These are phyloP conservation scores for Tenthredo amoena DNA, from an alignment of 2,888 invertebrate genomes.

Conservation along the genomic window DNA sequence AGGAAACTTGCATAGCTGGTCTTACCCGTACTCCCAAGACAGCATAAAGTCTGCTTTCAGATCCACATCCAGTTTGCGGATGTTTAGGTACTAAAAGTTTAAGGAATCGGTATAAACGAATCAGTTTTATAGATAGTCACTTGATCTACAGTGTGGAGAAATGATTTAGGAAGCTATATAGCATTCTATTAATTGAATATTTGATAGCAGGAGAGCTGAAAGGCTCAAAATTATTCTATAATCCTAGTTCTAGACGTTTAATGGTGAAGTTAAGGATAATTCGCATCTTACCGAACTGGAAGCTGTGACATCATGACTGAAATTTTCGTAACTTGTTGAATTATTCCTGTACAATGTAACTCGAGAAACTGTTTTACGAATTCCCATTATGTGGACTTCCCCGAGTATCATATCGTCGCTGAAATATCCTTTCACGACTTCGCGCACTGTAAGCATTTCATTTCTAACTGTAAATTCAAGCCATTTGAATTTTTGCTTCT, in stretches of 20 bases:
- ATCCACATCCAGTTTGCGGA: slow-evolving; percentile 62
- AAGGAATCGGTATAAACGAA: background rate
- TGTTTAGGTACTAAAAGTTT: slow-evolving; percentile 62
- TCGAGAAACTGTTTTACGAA: slow-evolving; percentile 64
- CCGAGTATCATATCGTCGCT: slow-evolving; percentile 65
- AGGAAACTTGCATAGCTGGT: background rate
- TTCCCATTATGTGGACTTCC: slow-evolving; percentile 71
- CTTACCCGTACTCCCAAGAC: slow-evolving; percentile 61
- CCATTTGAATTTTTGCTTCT: slow-evolving; percentile 67
- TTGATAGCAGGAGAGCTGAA: background rate
- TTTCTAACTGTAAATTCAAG: slow-evolving; percentile 65
- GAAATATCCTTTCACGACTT: slow-evolving; percentile 57
- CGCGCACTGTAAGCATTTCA: slow-evolving; percentile 57
- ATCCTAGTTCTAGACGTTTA: background rate
- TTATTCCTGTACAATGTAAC: slow-evolving; percentile 69
- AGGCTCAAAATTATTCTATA: background rate
- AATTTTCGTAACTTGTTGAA: slow-evolving; percentile 56
- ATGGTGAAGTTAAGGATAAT: background rate
- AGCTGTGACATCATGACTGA: slow-evolving; percentile 62
- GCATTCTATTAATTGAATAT: background rate
- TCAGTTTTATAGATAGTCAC: slow-evolving; percentile 39
- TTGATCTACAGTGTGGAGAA: background rate
- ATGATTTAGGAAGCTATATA: background rate
- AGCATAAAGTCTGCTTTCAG: slow-evolving; percentile 63
- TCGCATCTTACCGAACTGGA: slow-evolving; percentile 64